Evolutionary conservation across 2,113 vertebrate genomes (phyloP).

Genomic region (Struthidea cinerea): DNA sequence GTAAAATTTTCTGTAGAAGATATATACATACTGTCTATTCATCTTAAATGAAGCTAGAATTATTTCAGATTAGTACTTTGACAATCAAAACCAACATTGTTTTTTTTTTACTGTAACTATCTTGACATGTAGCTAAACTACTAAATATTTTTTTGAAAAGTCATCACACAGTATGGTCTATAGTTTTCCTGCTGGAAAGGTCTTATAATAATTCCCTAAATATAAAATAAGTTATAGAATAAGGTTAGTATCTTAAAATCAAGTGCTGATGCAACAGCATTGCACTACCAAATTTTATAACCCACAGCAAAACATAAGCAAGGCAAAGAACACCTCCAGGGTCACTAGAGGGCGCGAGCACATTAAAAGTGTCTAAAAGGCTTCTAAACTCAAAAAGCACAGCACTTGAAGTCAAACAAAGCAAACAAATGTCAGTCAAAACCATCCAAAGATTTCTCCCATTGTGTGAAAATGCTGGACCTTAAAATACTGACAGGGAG

Average conservation of each 20-base stretch:
- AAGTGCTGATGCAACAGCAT: neutral
- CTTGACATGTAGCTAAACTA: neutral
- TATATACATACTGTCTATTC: neutral
- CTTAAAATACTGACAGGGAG: neutral
- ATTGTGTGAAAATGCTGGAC: neutral
- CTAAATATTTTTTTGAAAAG: neutral
- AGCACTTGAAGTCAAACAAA: neutral
- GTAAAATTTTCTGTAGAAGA: neutral
- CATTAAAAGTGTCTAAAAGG: neutral
- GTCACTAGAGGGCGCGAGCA: conserved; percentile 27
- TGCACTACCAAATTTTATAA: neutral
- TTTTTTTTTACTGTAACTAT: neutral
- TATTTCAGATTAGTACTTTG: neutral
- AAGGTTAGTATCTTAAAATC: neutral
- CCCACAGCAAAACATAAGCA: neutral
- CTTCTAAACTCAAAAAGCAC: neutral
- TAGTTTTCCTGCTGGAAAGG: neutral
- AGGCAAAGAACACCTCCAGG: neutral
- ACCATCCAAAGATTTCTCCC: neutral
- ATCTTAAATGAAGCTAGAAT: neutral
- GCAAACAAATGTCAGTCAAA: neutral
- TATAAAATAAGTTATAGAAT: neutral
- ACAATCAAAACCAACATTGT: neutral
- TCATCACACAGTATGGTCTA: neutral
- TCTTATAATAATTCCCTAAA: neutral